Evolutionary conservation across 2,113 vertebrate species (phyloP), one percentile per base, ranked within the genome.

Genomic region (Neodontobutis hainanensis): DNA sequence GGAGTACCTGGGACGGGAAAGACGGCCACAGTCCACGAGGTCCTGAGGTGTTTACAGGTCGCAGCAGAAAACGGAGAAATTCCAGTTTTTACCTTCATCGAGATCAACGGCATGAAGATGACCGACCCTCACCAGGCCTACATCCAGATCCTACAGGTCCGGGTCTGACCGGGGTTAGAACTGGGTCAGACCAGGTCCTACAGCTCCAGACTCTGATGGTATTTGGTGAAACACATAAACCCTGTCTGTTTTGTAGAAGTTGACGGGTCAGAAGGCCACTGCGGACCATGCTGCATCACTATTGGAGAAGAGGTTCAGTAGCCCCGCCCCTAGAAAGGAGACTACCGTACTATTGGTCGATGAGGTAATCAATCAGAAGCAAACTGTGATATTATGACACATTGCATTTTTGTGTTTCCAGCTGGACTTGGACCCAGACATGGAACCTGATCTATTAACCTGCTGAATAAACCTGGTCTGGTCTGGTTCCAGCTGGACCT

Each of bases 101-200:
- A 98, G 79, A 94, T 99, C 80, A 99, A 98, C 45, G 97, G 96
- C 76, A 99, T 99, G 97, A 98, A 97, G 89, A 94, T 99, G 90
- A 98, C 97, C 0, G 96, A 99, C 67, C 97, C 97, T 47, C 95
- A 96, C 75, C 96, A 98, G 87, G 94, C 96, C 75, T 99, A 97
- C 0, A 96, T 98, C 47, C 96, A 96, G 79, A 94, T 99, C 53
- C 89, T 98, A n/a, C 92, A 98, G 92, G 97, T 97, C 47, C 16
- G 44, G 44, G 8, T 52, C 6, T 12, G 32, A 1, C 40, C n/a
- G 5, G 11, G 51, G 19, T 35, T 35, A 34, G 14, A 43, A 10
- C 32, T 58, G 34, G 6, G 4, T 8, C 5, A 58, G 8, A 60
- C 14, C 5, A 11, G 5, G 19, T 11, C 19, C 19, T 27, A 27